Base-by-base conservation (phyloP, 2,888 invertebrate species). In the Falcaria lacertinaria region DNA sequence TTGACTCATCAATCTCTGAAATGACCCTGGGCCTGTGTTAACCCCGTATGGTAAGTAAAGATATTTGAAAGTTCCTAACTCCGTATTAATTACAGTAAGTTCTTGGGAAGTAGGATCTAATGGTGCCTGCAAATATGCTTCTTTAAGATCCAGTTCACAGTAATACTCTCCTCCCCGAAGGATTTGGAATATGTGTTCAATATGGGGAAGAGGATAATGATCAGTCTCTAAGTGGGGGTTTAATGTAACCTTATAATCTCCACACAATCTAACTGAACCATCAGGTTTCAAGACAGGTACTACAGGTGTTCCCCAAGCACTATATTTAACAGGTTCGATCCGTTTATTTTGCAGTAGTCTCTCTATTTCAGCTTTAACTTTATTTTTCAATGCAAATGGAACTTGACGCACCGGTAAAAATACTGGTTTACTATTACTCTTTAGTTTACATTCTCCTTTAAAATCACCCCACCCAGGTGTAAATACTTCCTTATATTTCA, bases 191-290 rank as follows among this genome's bases (percentile, higher is more conserved):
- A 41, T 34, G 4, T 22, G 15, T 1, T 42, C 42, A 22, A 42
- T 17, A 28, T 42, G 48, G 8, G 48, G 48, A 11, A 49, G 11
- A 0, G 45, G 48, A 13, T 40, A 49, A 16, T 46, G 46, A 43
- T 46, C 41, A 14, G 34, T 32, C 33, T 47, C 43, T 4, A 55
- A 33, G 19, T 43, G 2, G 1, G 39, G 47, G 14, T 60, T 60
- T 0, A 58, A 0, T 0, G 54, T 57, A 6, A 50, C 2, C 38
- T 51, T 52, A 15, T 54, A 60, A 28, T 60, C 56, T 0, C 57
- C 57, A 47, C 60, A 57, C 6, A 60, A 14, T n/a, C 52, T 25
- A 7, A 60, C 53, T n/a, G 57, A 43, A 1, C 55, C 54, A 44
- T 55, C 51, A 6, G 45, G 33, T 41, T 57, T 60, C 17, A 54